phyloP scores from a whole-genome alignment of 2,888 invertebrate species.

The Pachymerium ferrugineum region DNA sequence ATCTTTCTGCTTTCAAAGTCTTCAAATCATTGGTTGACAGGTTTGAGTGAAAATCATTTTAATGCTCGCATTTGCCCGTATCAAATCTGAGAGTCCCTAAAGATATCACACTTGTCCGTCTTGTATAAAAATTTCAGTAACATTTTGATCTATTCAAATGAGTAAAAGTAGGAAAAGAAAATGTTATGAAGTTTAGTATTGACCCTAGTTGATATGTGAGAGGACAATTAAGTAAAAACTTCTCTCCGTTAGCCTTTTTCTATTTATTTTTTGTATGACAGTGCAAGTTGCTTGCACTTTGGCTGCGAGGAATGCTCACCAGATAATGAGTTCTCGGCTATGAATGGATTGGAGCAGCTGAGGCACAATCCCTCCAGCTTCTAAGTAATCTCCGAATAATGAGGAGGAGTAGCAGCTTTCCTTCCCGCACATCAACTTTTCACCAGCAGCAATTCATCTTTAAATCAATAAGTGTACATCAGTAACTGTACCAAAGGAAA shows the following conservation, averaged over 20 bases:
- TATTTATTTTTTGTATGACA: not conserved
- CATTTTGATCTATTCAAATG: no score
- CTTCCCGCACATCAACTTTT: constrained; percentile 22
- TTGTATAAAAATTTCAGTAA: no score
- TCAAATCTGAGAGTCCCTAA: no score
- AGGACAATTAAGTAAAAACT: constrained; percentile 22
- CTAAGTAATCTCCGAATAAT: constrained; percentile 27
- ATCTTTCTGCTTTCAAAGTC: no score
- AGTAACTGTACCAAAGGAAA: constrained; percentile 21
- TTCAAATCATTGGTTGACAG: no score
- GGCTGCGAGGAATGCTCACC: constrained; percentile 25
- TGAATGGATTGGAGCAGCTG: constrained; percentile 27
- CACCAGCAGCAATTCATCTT: constrained; percentile 27
- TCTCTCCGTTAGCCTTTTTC: not conserved
- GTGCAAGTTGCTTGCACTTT: constrained; percentile 22
- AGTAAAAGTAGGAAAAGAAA: no score
- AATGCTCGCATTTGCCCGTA: no score
- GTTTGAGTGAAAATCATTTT: no score
- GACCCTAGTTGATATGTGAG: no score
- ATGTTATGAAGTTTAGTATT: no score
- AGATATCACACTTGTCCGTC: no score
- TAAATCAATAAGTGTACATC: constrained; percentile 24
- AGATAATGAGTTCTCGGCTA: constrained; percentile 24
- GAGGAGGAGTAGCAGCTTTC: constrained; percentile 24
- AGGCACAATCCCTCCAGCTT: constrained; percentile 27